Conservation (phyloP, 53 echinoderm and acorn worm genomes). For the Paracentrotus lividus region DNA sequence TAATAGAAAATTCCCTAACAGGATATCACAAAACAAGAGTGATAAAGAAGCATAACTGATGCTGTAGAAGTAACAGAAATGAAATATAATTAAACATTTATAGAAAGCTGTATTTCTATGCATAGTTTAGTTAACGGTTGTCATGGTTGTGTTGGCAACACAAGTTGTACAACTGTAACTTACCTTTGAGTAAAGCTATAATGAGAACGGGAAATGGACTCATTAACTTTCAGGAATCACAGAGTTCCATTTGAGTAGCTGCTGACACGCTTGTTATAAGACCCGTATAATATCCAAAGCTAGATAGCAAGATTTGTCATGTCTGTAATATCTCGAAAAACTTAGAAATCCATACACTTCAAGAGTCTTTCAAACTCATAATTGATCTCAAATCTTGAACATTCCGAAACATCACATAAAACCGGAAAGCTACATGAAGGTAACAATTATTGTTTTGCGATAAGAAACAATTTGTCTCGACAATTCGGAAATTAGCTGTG, state of each 20-base stretch:
- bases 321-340: neutral
- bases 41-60: too few relatives aligned
- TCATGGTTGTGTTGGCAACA: too few relatives aligned
- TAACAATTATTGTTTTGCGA: neutral
- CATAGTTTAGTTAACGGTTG: too few relatives aligned
- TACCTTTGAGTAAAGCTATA: slow-evolving; percentile 3
- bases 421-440: neutral
- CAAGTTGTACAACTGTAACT: too few relatives aligned
- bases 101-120: too few relatives aligned
- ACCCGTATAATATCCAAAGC: slow-evolving; percentile 18
- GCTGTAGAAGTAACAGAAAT: too few relatives aligned
- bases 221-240: neutral
- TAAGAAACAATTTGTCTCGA: neutral
- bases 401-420: neutral
- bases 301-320: neutral
- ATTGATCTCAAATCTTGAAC: neutral
- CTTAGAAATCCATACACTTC: neutral
- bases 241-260: neutral
- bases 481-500: neutral
- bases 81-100: neutral
- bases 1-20: too few relatives aligned
- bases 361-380: neutral
- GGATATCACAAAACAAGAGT: too few relatives aligned
- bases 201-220: neutral
- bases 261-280: neutral